Base-by-base conservation (phyloP, 2,888 invertebrate genomes). In the Helobdella robusta region DNA sequence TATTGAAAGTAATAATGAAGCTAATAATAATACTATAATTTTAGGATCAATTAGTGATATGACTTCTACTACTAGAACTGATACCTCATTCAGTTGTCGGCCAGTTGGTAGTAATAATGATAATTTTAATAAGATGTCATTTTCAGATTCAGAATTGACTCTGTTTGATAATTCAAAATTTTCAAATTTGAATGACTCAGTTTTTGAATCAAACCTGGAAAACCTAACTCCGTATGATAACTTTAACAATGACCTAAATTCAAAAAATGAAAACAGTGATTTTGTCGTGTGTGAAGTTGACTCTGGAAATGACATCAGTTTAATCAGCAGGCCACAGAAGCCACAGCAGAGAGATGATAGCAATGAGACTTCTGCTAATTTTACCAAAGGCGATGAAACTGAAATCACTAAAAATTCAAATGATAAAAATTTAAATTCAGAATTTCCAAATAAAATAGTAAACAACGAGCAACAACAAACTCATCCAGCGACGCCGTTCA, bases 201-300 rank as follows among this genome's bases (percentile, higher is more conserved):
- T 48, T 46, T 62, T 62, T 30, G 28, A 62, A 32, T 25, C 25
- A 11, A 62, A 62, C 50, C 48, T 62, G 20, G 48, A 62, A 30
- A 62, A 62, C 34, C 48, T 62, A 15, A 46, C 32, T 15, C 62
- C 48, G 8, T 48, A 48, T 44, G 50, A 62, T 15, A 60, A 20
- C 18, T 62, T 62, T 25, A 30, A 48, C 34, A 50, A 28, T n/a
- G 62, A 62, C 20, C 23, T 62, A 30, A 62, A 50, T 18, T 50
- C 32, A 30, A 62, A 50, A 30, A 4, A 25, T 3, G 40, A 25
- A 1, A 62, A n/a, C 3, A 34, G 6, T 2, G 44, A 48, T 8
- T 62, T 25, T 34, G 46, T 62, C 3, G 18, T 32, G n/a, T 48
- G 62, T 32, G 62, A 62, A 32, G 30, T 62, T 28, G 46, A 40